Percentiles rank a stretch among this genome's conserved stretches.
Conservation (phyloP, 2,797 vertebrate genomes). For the Acropternis orthonyx region DNA sequence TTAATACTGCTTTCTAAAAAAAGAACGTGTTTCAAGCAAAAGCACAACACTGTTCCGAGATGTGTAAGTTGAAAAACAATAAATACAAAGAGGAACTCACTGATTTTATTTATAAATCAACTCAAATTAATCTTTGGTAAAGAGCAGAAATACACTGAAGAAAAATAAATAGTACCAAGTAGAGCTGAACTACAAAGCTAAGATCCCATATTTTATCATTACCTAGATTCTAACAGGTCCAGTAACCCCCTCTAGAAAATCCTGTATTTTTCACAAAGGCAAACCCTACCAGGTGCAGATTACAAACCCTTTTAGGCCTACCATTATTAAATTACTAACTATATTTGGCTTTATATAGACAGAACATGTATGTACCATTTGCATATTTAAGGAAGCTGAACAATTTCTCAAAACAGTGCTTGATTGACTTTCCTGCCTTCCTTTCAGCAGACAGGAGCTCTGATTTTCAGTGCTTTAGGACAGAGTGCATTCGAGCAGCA, state of each 20-base stretch:
- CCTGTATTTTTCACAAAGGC: neutral
- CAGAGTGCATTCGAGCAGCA: neutral
- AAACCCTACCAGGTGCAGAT: neutral
- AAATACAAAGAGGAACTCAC: neutral
- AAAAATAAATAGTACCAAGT: neutral
- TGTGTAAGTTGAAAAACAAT: neutral
- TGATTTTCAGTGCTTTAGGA: neutral
- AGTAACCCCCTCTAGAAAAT: neutral
- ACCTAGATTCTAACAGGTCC: neutral
- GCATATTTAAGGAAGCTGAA: slow-evolving; percentile 27
- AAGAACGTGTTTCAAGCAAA: neutral
- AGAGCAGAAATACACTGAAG: neutral
- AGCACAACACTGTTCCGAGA: neutral
- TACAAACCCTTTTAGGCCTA: neutral
- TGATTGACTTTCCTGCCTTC: slow-evolving; percentile 39
- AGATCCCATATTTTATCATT: neutral
- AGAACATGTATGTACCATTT: neutral
- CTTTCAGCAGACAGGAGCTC: neutral
- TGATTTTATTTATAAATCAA: neutral
- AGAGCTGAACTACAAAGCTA: neutral
- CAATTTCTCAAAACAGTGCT: neutral
- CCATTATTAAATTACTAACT: neutral
- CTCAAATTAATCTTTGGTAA: neutral
- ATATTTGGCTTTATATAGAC: neutral
- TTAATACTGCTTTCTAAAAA: neutral